Evolutionary conservation across 2,113 vertebrate species (phyloP).

Genomic region (Galemys pyrenaicus): DNA sequence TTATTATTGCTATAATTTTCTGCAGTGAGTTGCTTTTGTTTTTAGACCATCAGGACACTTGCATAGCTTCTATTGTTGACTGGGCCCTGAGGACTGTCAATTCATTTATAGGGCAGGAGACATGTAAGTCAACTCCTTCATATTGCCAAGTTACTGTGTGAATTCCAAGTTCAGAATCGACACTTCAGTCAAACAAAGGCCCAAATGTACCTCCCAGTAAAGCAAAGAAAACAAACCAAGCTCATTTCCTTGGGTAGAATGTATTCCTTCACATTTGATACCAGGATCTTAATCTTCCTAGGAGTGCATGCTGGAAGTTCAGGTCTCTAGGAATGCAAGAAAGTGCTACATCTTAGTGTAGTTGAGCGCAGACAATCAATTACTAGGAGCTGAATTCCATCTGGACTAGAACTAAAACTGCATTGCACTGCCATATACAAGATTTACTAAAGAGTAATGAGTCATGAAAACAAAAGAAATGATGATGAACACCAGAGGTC

Average conservation of each 20-base stretch:
- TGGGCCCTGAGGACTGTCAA: background rate
- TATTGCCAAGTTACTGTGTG: background rate
- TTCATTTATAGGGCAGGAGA: background rate
- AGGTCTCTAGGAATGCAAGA: background rate
- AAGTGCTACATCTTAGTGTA: background rate
- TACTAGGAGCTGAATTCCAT: background rate
- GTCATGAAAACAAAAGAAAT: background rate
- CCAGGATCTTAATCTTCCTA: background rate
- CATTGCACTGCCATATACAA: background rate
- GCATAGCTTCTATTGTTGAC: background rate
- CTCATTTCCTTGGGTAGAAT: background rate
- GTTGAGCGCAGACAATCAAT: accelerated
- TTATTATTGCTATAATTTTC: background rate
- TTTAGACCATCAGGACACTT: background rate
- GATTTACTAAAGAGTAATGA: background rate
- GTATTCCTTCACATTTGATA: background rate
- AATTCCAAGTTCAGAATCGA: background rate
- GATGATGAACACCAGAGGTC: background rate
- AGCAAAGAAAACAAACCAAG: background rate
- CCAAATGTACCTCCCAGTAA: background rate
- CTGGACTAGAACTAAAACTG: background rate
- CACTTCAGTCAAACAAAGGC: background rate
- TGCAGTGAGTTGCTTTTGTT: background rate
- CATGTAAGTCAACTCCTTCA: too few relatives aligned
- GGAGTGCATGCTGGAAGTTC: background rate